Evolutionary conservation across 2,888 invertebrate genomes (phyloP), one percentile per base, ranked within the genome.

Genomic region (Mesopsocus fuscifrons): DNA sequence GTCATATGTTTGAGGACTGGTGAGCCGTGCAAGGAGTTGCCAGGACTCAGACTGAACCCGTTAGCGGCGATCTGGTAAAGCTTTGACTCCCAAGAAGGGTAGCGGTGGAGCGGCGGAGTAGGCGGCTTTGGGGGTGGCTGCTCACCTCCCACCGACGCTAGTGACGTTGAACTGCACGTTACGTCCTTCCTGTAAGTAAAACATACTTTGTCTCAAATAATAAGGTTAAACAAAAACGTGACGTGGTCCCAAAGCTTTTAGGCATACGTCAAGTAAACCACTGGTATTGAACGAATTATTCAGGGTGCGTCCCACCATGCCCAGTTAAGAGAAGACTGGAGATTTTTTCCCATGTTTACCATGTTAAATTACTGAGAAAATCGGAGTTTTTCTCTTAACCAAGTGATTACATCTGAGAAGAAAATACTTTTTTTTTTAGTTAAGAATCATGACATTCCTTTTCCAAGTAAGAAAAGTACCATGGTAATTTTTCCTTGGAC

Each of bases 1-100:
- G 38, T 38, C 38, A 38, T 38, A 20, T 17, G 21, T 21, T 38
- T 38, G 18, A 20, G 38, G 18, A 38, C 21, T 17, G 38, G 38
- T 13, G 38, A 20, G 5, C 18, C 15, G 13, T 38, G 38, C 38
- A 38, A 13, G 17, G 38, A 21, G 21, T 38, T 17, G 21, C 38
- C 21, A 9, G 38, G 21, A 21, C 20, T 38, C 17, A 38, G 13
- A 20, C 21, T 38, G 20, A 38, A 38, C 18, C 38, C 38, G 20
- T 16, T 38, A 6, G 38, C 38, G 20, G 54, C 54, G 34, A 87
- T 84, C 68, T 89, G 88, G 61, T 92, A 92, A 54, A 92, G 91
- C 59, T 89, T 77, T n/a, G 88, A 89, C 62, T 92, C 91, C 91
- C 91, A 91, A 53, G 83, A 83, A 3, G 87, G 87, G 59, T 85